Base-by-base conservation (phyloP, 2,888 invertebrate genomes). In the Lasioglossum leucozonium region DNA sequence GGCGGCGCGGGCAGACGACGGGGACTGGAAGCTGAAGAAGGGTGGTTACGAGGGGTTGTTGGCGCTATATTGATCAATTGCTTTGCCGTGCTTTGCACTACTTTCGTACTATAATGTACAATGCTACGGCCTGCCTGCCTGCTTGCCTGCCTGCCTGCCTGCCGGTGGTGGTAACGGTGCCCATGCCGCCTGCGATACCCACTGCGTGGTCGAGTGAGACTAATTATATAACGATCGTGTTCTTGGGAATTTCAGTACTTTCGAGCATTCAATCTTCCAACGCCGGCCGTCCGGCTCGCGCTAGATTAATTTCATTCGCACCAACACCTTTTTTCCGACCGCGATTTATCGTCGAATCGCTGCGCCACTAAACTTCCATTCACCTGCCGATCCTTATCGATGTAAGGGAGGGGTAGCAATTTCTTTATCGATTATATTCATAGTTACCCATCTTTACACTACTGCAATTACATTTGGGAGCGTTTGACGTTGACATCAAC, bases 11-110 rank as follows among this genome's bases (percentile, higher is more conserved):
- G 87, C 82, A 78, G 76, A 85, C 85, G 87, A 81, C 87, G 80
- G 77, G 86, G 75, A 82, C 82, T 85, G 82, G 85, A 86, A 75
- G 87, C 77, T 82, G 84, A 87, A 89, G 89, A 86, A 86, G 88
- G 86, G 88, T 86, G 85, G 89, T 83, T 88, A 84, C 87, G 91
- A 91, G 92, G 92, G 92, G 91, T 91, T 92, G 93, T 92, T 94
- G 93, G 94, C 93, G 95, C 94, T 94, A 95, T 95, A 95, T 95
- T 95, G 95, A 95, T 95, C 94, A 95, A 95, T 95, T 94, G 95
- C 94, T 93, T 93, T 92, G 89, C 93, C 94, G 93, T 94, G 94
- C 94, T 94, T 94, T 92, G 94, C 93, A 91, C 94, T 94, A 94
- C 93, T 94, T 95, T 94, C 92, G 87, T 89, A 91, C 93, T 90